Evolutionary conservation across 2,113 vertebrate genomes (phyloP).

Genomic region (Arenaria interpres): DNA sequence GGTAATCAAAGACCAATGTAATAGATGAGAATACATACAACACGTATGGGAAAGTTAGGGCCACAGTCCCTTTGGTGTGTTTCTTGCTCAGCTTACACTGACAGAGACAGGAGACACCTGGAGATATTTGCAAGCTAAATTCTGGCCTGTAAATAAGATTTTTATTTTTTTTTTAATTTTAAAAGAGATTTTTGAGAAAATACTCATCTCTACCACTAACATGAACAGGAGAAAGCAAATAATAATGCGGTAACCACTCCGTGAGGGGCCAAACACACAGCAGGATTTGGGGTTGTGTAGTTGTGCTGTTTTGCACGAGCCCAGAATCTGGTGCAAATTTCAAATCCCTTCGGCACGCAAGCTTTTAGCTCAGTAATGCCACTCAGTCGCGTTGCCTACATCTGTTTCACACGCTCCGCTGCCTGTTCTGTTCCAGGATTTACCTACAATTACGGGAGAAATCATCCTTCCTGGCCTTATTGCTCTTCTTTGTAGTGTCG

Average conservation of each 20-base stretch:
- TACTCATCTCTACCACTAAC: not conserved
- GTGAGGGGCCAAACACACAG: not conserved
- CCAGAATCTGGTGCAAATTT: not conserved
- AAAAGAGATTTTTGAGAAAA: not conserved
- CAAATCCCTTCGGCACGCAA: not conserved
- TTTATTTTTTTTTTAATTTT: not conserved
- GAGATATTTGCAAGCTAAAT: not conserved
- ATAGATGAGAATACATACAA: not conserved
- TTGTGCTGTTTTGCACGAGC: not conserved
- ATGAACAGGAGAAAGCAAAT: not conserved
- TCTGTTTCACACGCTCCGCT: not conserved
- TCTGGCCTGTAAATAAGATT: not conserved
- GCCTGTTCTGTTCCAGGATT: not conserved
- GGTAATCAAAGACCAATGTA: not conserved
- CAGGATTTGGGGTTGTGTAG: not conserved
- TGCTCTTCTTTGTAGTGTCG: rapidly evolving
- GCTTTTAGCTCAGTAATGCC: not conserved
- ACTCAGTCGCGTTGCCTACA: not conserved
- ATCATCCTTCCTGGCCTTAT: not conserved
- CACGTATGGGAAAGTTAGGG: not conserved
- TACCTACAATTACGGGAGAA: not conserved
- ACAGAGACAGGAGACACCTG: not conserved
- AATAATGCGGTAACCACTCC: not conserved
- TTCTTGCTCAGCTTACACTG: not conserved
- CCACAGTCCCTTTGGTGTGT: rapidly evolving